phyloP scores from a whole-genome alignment of 1,140 invertebrate species.

The Saccostrea echinata region DNA sequence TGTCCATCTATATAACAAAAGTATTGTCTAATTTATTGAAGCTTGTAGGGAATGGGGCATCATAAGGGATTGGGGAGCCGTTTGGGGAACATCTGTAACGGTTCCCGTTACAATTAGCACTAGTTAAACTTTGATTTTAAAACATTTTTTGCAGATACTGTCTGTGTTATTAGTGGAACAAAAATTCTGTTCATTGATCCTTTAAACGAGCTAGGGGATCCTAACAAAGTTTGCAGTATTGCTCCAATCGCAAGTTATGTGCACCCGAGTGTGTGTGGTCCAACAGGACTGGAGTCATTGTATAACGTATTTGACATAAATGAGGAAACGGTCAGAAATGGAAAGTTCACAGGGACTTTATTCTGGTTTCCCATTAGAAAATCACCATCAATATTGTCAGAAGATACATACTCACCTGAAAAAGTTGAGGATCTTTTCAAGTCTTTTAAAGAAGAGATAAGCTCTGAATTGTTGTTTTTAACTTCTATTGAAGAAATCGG shows the following conservation, averaged over 20 bases:
- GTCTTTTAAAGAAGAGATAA: conserved; percentile 60
- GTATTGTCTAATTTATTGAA: no score
- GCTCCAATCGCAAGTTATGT: not conserved
- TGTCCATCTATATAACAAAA: no score
- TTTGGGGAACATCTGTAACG: no score
- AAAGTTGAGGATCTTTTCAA: conserved; percentile 62
- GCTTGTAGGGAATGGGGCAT: no score
- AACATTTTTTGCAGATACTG: conserved; percentile 66
- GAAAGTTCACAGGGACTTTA: conserved; percentile 63
- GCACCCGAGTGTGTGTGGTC: conserved; percentile 2
- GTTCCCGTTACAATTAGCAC: no score
- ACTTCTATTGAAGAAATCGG: conserved; percentile 54
- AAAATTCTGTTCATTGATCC: conserved; percentile 71
- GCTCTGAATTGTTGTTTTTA: conserved; percentile 63
- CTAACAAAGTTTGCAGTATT: conserved; percentile 36
- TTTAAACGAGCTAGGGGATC: conserved; percentile 46
- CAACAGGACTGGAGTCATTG: conserved; percentile 28
- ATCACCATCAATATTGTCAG: conserved; percentile 48
- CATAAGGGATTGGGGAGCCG: no score
- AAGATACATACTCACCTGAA: conserved; percentile 55
- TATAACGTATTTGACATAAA: conserved; percentile 56
- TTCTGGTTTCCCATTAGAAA: conserved; percentile 70
- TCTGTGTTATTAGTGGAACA: conserved; percentile 70
- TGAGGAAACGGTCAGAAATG: conserved; percentile 15
- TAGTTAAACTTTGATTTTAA: no score